These are phyloP conservation scores for Phaethon lepturus DNA, from an alignment of 2,113 vertebrate genomes.

Conservation along the genomic window DNA sequence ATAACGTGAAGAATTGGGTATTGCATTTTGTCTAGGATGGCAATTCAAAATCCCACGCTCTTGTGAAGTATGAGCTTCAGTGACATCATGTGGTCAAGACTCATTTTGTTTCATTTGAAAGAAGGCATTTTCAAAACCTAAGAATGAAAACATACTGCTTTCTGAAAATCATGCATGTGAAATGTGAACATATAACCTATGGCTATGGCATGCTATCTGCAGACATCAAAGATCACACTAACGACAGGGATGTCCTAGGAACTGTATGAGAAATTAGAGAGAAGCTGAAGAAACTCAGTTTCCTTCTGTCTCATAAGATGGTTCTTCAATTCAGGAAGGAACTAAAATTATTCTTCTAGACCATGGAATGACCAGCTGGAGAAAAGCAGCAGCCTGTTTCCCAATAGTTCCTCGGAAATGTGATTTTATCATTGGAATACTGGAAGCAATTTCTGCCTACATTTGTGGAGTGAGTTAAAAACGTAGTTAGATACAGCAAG, in stretches of 20 bases:
- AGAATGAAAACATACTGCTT: not conserved
- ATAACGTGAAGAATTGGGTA: not conserved
- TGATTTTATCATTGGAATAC: not conserved
- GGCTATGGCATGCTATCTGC: not conserved
- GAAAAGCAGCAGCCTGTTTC: not conserved
- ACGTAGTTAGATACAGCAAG: not conserved
- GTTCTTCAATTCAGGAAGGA: not conserved
- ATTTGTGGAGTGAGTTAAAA: not conserved
- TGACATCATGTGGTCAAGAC: constrained; percentile 71
- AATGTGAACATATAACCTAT: rapidly evolving
- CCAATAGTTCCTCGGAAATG: not conserved
- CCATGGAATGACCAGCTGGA: not conserved
- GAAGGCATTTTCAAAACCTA: not conserved
- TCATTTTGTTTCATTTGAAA: constrained; percentile 9
- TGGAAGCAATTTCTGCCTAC: not conserved
- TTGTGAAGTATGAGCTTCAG: constrained; percentile 63
- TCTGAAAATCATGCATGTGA: not conserved
- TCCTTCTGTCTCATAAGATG: not conserved
- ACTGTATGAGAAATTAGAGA: not conserved
- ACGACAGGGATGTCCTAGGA: not conserved
- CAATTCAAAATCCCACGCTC: constrained; percentile 27
- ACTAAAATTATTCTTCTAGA: not conserved
- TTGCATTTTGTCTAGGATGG: constrained; percentile 7
- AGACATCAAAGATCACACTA: not conserved
- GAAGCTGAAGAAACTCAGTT: not conserved